phyloP scores from a whole-genome alignment of 2,797 vertebrate species.

The Xenopus petersii region DNA sequence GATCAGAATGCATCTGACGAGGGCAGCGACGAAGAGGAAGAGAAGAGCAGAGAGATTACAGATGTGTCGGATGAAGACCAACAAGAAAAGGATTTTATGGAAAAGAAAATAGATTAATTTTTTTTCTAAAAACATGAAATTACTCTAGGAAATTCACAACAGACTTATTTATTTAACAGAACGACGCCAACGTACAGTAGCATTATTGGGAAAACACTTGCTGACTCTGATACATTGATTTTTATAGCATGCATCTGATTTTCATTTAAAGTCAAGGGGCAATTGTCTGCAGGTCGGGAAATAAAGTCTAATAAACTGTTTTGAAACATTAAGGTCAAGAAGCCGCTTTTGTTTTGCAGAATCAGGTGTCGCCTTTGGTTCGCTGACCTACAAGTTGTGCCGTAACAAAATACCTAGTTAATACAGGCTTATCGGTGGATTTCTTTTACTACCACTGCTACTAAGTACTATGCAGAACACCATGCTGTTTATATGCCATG shows the following conservation, averaged over 20 bases:
- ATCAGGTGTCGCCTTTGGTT: no score
- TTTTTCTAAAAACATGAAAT: constrained; percentile 26
- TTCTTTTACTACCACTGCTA: no score
- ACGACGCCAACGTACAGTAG: constrained; percentile 54
- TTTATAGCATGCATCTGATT: constrained; percentile 21
- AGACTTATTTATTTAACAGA: constrained; percentile 69
- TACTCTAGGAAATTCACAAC: constrained; percentile 57
- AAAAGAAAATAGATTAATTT: constrained; percentile 91
- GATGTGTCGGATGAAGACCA: constrained; percentile 58
- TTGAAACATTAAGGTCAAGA: no score
- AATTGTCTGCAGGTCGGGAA: constrained; percentile 9
- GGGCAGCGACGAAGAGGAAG: constrained; percentile 66
- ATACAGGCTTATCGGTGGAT: no score
- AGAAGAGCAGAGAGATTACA: constrained; percentile 54
- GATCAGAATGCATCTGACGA: constrained; percentile 73
- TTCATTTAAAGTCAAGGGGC: constrained; percentile 15
- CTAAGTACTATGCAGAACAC: no score
- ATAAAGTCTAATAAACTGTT: constrained; percentile 25
- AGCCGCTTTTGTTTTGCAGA: no score
- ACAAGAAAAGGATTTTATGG: constrained; percentile 73
- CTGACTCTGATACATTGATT: constrained; percentile 20
- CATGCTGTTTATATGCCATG: no score
- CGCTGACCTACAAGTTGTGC: no score
- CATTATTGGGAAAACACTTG: constrained; percentile 46
- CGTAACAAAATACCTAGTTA: no score